Evolutionary conservation across 2,888 invertebrate species (phyloP), one percentile per base, ranked within the genome.

Genomic region (Diadromus collaris): DNA sequence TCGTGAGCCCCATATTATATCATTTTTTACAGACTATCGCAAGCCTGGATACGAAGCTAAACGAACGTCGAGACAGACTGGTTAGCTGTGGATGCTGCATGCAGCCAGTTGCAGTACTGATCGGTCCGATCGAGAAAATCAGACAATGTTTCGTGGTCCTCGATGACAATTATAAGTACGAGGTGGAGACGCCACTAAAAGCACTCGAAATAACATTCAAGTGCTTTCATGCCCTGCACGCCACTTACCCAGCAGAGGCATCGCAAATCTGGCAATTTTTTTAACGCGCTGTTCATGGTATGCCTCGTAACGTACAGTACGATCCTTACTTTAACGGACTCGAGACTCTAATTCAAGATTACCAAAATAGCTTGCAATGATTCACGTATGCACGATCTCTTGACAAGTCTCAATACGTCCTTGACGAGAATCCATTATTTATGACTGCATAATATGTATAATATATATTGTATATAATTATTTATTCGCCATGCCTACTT

Each of bases 21-120:
- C n/a, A n/a, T 38, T 38, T 6, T 38, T 70, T 56, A 2, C 34
- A 73, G 73, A 27, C 56, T 2, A 65, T 73, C 46, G 64, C 64
- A 44, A 64, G 64, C 21, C 54, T 65, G 56, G 73, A 73, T 10
- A 44, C 46, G 9, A 73, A 73, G 46, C 29, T 73, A 32, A 65
- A 56, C 19, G 73, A 73, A 6, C 64, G 65, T 13, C 56, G 32
- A 27, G 16, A 65, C 16, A 27, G 56, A 6, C 29, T 73, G 58
- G 29, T 21, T 13, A 24, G 58, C 21, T 56, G 56, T n/a, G 58
- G 48, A 10, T 65, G 73, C 24, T 19, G 56, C 29, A 24, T 73
- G 65, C 65, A 65, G 32, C 73, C 73, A 2, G 29, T 32, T n/a
- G 29, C 34, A 41, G 34, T 34, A 6, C 13, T 68, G 9, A 54